Percentiles rank a stretch among this genome's conserved stretches.
Evolutionary conservation across 2,888 invertebrate species (phyloP).

Genomic region (Agrenia bidenticulata): DNA sequence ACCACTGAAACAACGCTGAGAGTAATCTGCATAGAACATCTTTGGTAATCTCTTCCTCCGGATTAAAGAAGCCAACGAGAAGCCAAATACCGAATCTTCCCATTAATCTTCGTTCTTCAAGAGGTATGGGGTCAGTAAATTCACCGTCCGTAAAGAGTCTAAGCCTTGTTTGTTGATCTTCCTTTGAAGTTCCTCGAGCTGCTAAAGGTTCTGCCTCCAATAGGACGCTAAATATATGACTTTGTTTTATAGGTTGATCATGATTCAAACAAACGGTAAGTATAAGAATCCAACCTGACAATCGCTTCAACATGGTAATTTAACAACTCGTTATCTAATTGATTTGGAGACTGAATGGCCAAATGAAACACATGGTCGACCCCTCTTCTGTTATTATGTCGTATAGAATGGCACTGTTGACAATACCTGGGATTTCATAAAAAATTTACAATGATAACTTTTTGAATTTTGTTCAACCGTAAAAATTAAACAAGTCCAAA

Average conservation of each 20-base stretch:
- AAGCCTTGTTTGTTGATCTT: slow-evolving; percentile 49
- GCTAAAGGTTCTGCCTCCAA: slow-evolving; percentile 86
- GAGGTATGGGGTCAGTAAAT: slow-evolving; percentile 66
- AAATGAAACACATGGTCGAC: slow-evolving; percentile 88
- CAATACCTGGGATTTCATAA: slow-evolving; percentile 67
- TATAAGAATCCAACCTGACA: slow-evolving; percentile 67
- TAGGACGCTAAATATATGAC: slow-evolving; percentile 62
- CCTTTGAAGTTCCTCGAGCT: slow-evolving; percentile 56
- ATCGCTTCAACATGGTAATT: slow-evolving; percentile 92
- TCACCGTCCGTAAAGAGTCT: slow-evolving; percentile 52
- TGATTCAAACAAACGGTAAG: background rate
- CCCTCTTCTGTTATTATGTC: slow-evolving; percentile 83
- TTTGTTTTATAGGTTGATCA: background rate
- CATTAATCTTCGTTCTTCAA: slow-evolving; percentile 84
- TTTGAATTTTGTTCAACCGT: no score
- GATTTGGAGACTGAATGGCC: slow-evolving; percentile 81
- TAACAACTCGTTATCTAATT: slow-evolving; percentile 86
- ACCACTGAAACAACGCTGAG: slow-evolving; percentile 98
- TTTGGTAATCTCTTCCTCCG: slow-evolving; percentile 51
- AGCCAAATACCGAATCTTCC: slow-evolving; percentile 97
- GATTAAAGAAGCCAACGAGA: slow-evolving; percentile 77
- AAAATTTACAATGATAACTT: no score
- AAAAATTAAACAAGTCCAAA: no score
- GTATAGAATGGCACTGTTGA: slow-evolving; percentile 81
- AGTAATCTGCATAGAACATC: slow-evolving; percentile 79